phyloP scores from a whole-genome alignment of 2,113 vertebrate species.

The Oreocharis arfaki region DNA sequence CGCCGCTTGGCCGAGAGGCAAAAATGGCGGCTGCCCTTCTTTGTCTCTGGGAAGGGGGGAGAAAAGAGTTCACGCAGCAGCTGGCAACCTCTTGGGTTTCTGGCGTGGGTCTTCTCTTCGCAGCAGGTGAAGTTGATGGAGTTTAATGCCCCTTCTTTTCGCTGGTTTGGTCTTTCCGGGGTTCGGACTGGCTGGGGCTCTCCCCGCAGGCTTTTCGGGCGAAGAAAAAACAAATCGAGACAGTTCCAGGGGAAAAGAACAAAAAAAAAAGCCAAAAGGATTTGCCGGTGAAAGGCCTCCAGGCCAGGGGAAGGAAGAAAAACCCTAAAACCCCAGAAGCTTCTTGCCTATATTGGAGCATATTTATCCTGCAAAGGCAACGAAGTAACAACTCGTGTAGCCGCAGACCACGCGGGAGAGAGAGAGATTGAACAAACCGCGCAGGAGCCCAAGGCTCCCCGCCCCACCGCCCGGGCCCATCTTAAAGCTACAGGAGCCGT shows the following conservation, averaged over 20 bases:
- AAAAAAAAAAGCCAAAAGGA: not conserved
- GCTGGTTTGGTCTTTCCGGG: not conserved
- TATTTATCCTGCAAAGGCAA: not conserved
- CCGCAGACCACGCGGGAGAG: accelerated
- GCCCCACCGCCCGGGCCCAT: accelerated
- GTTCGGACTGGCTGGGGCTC: accelerated
- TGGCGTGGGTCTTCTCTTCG: not conserved
- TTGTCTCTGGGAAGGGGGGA: not conserved
- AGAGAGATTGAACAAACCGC: not conserved
- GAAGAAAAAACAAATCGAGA: not conserved
- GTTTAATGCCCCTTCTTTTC: not conserved
- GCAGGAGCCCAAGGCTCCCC: not conserved
- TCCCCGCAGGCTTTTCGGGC: not conserved
- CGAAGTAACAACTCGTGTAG: not conserved
- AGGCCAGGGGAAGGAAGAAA: not conserved
- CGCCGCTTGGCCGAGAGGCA: accelerated
- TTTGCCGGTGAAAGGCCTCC: not conserved
- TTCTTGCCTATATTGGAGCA: not conserved
- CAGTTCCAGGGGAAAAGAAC: not conserved
- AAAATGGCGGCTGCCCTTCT: not conserved
- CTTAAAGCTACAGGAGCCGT: not conserved
- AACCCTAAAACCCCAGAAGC: not conserved
- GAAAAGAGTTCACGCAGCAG: not conserved
- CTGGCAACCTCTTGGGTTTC: not conserved
- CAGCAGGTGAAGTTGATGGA: not conserved